Conservation (phyloP, 2,888 invertebrate genomes). For the Machimus rusticus region DNA sequence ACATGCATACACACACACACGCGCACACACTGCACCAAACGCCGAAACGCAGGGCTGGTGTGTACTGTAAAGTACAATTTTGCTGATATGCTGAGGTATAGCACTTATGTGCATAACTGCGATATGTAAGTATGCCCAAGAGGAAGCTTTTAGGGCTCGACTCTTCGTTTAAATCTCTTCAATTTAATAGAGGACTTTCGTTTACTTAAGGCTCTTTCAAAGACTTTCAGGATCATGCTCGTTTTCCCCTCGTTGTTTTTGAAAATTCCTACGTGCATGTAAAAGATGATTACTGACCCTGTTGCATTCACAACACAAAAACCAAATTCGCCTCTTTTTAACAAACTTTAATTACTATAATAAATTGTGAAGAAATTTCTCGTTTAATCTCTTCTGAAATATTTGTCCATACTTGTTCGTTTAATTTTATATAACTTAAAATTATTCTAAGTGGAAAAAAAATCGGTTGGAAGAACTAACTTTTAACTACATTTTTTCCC, state of each 20-base stretch:
- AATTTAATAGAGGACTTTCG: constrained; percentile 42
- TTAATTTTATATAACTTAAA: no score
- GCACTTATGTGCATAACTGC: constrained; percentile 26
- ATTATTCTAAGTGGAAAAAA: no score
- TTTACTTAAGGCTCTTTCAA: constrained; percentile 35
- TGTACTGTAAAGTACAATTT: neutral
- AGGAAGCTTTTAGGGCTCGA: constrained; percentile 34
- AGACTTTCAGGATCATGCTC: constrained; percentile 13
- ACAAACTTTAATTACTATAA: neutral
- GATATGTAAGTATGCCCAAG: constrained; percentile 41
- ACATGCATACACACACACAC: no score
- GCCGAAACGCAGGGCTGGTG: neutral
- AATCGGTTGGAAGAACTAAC: no score
- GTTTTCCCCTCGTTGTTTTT: neutral
- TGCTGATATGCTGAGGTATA: constrained; percentile 17
- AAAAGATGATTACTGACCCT: neutral
- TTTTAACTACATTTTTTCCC: no score
- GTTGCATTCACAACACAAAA: neutral
- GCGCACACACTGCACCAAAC: neutral
- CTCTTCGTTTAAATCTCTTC: constrained; percentile 41
- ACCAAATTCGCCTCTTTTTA: neutral
- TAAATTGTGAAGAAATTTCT: neutral
- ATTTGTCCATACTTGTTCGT: neutral
- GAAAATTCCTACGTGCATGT: neutral
- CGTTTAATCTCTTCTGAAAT: neutral